Conservation (phyloP, 1,140 invertebrate species). For the Cataglyphis hispanica region DNA sequence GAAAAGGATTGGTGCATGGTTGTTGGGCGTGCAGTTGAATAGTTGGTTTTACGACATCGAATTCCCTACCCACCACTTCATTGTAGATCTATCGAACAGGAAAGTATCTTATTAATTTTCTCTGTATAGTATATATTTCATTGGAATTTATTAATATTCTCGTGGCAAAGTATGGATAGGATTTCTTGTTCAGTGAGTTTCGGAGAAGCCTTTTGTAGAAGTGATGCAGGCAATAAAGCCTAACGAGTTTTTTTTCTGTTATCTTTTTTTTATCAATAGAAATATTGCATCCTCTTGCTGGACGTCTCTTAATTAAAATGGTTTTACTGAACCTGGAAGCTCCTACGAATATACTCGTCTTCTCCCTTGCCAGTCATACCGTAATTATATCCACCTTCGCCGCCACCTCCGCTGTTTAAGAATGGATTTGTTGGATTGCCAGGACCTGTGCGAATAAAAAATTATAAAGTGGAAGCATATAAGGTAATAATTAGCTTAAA, state of each 20-base stretch:
- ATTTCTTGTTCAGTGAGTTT: conserved; percentile 62
- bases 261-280: conserved; percentile 26
- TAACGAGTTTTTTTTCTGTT: conserved; percentile 6
- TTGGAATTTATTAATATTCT: conserved; percentile 11
- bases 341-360: conserved; percentile 84
- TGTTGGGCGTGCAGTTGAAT: conserved; percentile 83
- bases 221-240: conserved; percentile 23
- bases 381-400: conserved; percentile 80
- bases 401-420: conserved; percentile 75
- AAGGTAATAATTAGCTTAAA: background rate
- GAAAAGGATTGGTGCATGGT: conserved; percentile 84
- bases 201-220: conserved; percentile 51
- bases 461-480: background rate
- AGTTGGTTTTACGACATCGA: conserved; percentile 78
- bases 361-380: conserved; percentile 80
- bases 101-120: conserved; percentile 39
- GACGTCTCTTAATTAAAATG: conserved; percentile 70
- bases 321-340: conserved; percentile 82
- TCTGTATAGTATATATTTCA: background rate
- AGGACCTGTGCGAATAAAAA: conserved; percentile 66
- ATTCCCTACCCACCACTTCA: conserved; percentile 80
- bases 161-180: conserved; percentile 30
- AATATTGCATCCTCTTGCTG: conserved; percentile 40
- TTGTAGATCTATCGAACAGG: conserved; percentile 78
- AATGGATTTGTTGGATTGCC: conserved; percentile 85